These are phyloP conservation scores for Acanthacorydalis orientalis DNA, from an alignment of 2,888 invertebrate species.

Conservation along the genomic window DNA sequence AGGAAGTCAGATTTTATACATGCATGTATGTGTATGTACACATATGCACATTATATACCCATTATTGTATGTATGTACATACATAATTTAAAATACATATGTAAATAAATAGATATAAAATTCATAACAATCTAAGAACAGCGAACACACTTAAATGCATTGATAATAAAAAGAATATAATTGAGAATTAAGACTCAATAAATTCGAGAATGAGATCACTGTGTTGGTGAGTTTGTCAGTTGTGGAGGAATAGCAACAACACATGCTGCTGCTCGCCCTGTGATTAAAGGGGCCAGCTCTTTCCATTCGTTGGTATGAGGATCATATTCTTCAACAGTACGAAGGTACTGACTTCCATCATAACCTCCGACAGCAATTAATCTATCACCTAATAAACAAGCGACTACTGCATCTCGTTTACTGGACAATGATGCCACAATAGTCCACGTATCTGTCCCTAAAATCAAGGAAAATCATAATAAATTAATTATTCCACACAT, in stretches of 20 bases:
- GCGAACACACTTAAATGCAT: no score
- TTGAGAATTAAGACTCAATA: no score
- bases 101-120: no score
- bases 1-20: no score
- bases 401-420: constrained; percentile 78
- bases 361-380: constrained; percentile 79
- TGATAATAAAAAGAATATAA: no score
- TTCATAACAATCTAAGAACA: no score
- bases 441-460: constrained; percentile 72
- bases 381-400: constrained; percentile 68
- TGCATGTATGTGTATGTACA: no score
- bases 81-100: no score
- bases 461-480: constrained; percentile 26
- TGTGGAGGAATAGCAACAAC: constrained; percentile 46
- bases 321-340: constrained; percentile 79
- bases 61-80: no score
- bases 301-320: constrained; percentile 66
- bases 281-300: constrained; percentile 59
- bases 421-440: constrained; percentile 66
- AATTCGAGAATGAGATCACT: background rate
- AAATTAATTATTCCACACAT: no score
- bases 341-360: constrained; percentile 77
- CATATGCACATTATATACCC: no score
- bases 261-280: constrained; percentile 78
- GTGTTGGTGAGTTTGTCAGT: background rate